Evolutionary conservation across 1,140 invertebrate genomes (phyloP), one percentile per base, ranked within the genome.

Genomic region (Caenorhabditis remanei): DNA sequence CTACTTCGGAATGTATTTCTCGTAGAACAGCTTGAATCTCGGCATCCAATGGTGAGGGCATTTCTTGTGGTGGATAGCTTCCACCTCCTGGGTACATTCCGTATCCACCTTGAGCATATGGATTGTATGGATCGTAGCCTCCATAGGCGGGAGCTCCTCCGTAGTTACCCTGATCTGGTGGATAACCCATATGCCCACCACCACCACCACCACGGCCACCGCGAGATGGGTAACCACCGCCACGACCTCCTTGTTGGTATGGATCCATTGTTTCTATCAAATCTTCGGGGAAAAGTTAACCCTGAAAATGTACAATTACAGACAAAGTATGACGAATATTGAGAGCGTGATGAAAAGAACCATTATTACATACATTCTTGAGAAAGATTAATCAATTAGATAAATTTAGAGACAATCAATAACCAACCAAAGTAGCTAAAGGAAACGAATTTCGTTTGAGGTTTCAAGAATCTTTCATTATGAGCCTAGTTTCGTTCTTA

Each of bases 21-120:
- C 87, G 16, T 8, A 89, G 55, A 50, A 89, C 89, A 6, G 90
- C 85, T 46, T 89, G 89, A 32, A 89, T 89, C 56, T 89, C 89
- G 8, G 89, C 89, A 65, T 89, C 89, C 16, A 89, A 55, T 19
- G 89, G 89, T 55, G 75, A 85, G 21, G 84, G 79, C 43, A 86
- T 67, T 40, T 79, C 58, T 61, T 58, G 83, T 65, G 50, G 50
- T 41, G 82, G 82, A 16, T 55, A 55, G 19, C 75, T 55, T 43
- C 40, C 40, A 7, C 46, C 83, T 65, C 61, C 65, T 46, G 87
- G 85, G n/a, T 48, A 56, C 53, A 71, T 67, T 24, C 85, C 85
- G 19, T 46, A 46, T 4, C 87, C 87, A 41, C 46, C 63, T 9
- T 56, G 50, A 19, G 75, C 89, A 50, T 43, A 46, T n/a, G 87